Evolutionary conservation across 2,113 vertebrate genomes (phyloP).

Genomic region (Orthonyx spaldingii): DNA sequence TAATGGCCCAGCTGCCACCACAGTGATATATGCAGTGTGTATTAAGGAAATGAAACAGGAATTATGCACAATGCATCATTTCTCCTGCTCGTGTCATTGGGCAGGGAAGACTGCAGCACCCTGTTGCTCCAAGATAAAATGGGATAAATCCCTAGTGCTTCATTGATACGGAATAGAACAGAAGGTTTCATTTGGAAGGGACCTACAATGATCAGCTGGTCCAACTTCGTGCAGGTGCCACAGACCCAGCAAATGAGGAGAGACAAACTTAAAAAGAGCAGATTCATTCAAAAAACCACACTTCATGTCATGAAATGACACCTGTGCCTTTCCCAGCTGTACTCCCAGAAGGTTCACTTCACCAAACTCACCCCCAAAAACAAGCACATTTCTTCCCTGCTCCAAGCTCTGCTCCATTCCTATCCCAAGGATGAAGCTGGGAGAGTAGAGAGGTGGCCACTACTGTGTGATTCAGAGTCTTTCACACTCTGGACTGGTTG

Average conservation of each 20-base stretch:
- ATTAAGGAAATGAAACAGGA: slow-evolving; percentile 34
- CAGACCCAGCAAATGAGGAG: background rate
- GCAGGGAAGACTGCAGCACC: background rate
- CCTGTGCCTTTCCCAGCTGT: background rate
- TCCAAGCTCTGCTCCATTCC: background rate
- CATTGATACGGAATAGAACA: background rate
- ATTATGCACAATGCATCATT: background rate
- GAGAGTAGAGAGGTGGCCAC: background rate
- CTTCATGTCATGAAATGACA: background rate
- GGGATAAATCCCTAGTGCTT: background rate
- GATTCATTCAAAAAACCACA: background rate
- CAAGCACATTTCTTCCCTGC: background rate
- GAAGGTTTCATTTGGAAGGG: background rate
- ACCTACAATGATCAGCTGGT: background rate
- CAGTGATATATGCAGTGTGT: background rate
- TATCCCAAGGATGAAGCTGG: background rate
- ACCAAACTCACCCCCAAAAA: background rate
- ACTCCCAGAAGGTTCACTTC: background rate
- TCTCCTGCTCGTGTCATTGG: background rate
- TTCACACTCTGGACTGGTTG: background rate
- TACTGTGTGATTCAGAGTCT: background rate
- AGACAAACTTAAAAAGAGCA: background rate
- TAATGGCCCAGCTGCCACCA: background rate
- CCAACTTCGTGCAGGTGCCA: background rate
- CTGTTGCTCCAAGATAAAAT: background rate